These are phyloP conservation scores for Sarcophaga subvicina DNA, from an alignment of 2,888 invertebrate species.

Conservation along the genomic window DNA sequence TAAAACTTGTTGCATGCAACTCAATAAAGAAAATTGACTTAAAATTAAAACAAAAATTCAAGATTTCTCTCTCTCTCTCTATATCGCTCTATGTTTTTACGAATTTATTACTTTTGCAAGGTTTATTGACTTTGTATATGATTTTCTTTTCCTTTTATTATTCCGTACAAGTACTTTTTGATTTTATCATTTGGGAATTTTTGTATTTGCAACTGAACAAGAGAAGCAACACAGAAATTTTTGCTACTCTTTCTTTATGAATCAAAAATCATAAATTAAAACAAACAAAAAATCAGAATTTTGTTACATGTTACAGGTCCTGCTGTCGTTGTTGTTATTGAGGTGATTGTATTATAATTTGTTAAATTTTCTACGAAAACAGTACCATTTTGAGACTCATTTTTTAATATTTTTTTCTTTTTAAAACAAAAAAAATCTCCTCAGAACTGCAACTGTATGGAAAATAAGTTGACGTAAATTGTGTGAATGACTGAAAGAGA, in stretches of 20 bases:
- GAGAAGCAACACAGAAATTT: background rate
- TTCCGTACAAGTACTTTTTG: background rate
- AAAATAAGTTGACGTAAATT: conserved; percentile 35
- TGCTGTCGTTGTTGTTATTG: background rate
- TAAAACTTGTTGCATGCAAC: conserved; percentile 25
- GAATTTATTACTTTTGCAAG: background rate
- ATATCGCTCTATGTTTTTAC: background rate
- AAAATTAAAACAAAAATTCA: background rate
- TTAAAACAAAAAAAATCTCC: background rate
- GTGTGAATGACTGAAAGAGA: background rate
- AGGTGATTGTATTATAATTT: conserved; percentile 41
- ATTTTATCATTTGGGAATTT: conserved; percentile 5
- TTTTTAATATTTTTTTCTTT: background rate
- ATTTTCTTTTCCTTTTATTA: background rate
- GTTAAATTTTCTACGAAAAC: conserved; percentile 4
- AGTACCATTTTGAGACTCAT: background rate
- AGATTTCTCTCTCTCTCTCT: background rate
- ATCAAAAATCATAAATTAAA: background rate
- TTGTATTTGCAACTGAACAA: background rate
- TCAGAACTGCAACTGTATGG: conserved; percentile 14
- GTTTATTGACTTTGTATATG: conserved; percentile 28
- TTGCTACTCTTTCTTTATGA: conserved; percentile 10
- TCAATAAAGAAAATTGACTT: background rate
- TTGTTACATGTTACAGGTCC: background rate
- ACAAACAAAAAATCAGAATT: background rate